Percentiles rank a stretch among this genome's conserved stretches.
Evolutionary conservation across 2,797 vertebrate species (phyloP).

Genomic region (Remorina albescens): DNA sequence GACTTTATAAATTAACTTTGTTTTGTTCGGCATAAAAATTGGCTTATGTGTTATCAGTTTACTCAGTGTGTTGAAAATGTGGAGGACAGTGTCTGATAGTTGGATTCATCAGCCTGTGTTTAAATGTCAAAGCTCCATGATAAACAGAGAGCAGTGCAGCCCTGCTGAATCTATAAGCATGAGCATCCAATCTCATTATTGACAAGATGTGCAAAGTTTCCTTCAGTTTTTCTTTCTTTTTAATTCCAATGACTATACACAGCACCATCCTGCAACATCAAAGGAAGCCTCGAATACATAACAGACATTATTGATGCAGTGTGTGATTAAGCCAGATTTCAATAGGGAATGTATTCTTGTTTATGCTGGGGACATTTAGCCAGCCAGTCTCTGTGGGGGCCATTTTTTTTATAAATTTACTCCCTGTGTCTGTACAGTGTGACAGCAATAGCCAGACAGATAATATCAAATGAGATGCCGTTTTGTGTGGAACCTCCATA

Average conservation of each 20-base stretch:
- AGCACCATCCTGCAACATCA: slow-evolving; percentile 29
- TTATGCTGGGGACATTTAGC: neutral
- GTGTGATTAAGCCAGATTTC: slow-evolving; percentile 44
- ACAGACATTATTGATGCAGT: slow-evolving; percentile 48
- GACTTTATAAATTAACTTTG: too few relatives aligned
- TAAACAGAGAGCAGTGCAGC: neutral
- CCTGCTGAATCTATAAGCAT: neutral
- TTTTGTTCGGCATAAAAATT: neutral
- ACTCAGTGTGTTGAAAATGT: neutral
- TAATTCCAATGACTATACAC: neutral
- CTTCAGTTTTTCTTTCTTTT: neutral
- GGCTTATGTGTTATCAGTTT: neutral
- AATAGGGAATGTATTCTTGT: slow-evolving; percentile 18
- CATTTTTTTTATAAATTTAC: slow-evolving; percentile 8
- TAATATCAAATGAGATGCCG: neutral
- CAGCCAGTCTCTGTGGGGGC: neutral
- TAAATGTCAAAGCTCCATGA: neutral
- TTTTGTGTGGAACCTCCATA: too few relatives aligned
- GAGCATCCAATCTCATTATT: neutral
- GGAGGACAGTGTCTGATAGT: neutral
- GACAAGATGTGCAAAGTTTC: neutral
- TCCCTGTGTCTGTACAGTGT: neutral
- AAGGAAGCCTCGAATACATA: slow-evolving; percentile 44
- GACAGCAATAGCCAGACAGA: neutral
- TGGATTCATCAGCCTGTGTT: neutral